Base-by-base conservation (phyloP, 2,888 invertebrate species). In the Calliphora vomitoria region DNA sequence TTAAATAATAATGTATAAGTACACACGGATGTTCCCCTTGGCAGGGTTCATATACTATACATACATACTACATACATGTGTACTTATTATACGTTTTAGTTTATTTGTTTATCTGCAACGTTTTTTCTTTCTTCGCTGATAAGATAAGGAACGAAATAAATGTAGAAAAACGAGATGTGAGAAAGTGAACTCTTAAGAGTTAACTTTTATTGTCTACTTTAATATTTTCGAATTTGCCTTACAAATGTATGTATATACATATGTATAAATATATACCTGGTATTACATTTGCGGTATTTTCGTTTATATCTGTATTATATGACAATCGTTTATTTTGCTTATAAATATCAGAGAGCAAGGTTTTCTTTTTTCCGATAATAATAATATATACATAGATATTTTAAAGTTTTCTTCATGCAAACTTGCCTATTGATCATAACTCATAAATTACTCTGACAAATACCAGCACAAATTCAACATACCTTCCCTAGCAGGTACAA, bases 51-150 rank as follows among this genome's bases (percentile, higher is more conserved):
- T 53, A 69, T 44, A 80, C 62, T 64, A 20, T 44, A 11, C 3
- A 3, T 13, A 44, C 10, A 10, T 11, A 44, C 10, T 13, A 44
- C 10, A 10, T 11, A 44, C 10, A 13, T 44, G 13, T 13, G 5
- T 35, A 35, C 35, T 35, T 5, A 5, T 90, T 89, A 86, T 88
- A 64, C 60, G 47, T 83, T 76, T 53, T 10, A 76, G 69, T 76
- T 82, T 88, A 78, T 86, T 86, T 83, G 69, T 50, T 78, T 80
- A 82, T 74, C 83, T 83, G 75, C 69, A 76, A 75, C 62, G 82
- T 79, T 82, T 75, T 53, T 5, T n/a, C 8, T 10, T 53, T 64
- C 31, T 18, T 41, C 41, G 47, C 35, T 44, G 86, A 83, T 82
- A 75, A 80, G 82, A 86, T 86, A 80, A 79, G 50, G 74, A 55